These are phyloP conservation scores for Aurelia sp. DNA, from an alignment of 30 jellyfish, hydroid and myxozoan genomes.

Conservation along the genomic window DNA sequence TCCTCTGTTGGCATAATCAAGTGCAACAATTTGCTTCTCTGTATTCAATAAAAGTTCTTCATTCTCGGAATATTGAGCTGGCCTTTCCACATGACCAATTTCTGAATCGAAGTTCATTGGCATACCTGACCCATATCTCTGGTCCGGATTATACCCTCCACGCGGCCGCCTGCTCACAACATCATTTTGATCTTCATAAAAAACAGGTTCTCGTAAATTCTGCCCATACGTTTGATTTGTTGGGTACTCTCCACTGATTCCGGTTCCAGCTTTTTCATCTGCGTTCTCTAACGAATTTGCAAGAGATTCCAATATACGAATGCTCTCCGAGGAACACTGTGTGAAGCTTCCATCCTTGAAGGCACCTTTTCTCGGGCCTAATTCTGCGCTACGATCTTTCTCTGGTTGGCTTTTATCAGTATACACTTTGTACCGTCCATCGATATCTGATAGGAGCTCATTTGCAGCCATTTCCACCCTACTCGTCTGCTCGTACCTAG, in stretches of 20 bases:
- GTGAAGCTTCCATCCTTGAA: not conserved
- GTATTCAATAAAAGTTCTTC: not conserved
- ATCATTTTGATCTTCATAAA: not conserved
- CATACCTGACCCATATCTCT: not conserved
- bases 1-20: not conserved
- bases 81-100: not conserved
- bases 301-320: constrained; percentile 54
- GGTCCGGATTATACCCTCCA: not conserved
- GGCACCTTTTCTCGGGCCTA: not conserved
- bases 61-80: not conserved
- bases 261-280: constrained; percentile 30
- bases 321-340: constrained; percentile 69
- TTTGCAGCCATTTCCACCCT: not conserved
- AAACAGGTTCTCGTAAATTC: not conserved
- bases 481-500: constrained; percentile 13
- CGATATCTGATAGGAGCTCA: constrained; percentile 3
- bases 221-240: not conserved
- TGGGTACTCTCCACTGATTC: constrained; percentile 20
- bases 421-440: constrained; percentile 36
- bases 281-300: constrained; percentile 64
- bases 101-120: not conserved
- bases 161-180: not conserved
- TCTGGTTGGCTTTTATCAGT: not conserved
- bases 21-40: not conserved
- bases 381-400: not conserved